These are phyloP conservation scores for Didymodactylos carnosus DNA, from an alignment of 2,888 invertebrate species.

Conservation along the genomic window DNA sequence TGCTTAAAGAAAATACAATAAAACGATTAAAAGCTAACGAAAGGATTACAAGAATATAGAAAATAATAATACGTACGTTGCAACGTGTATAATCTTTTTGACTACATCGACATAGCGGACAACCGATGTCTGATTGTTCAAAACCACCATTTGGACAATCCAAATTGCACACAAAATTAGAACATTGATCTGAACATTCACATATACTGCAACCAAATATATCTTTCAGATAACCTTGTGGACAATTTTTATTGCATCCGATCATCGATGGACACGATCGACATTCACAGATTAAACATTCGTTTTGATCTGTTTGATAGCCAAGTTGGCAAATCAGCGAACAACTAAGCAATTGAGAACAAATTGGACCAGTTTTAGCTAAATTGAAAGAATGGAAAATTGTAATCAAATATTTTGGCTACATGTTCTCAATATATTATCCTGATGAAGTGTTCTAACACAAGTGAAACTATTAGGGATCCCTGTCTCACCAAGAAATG, in stretches of 20 bases:
- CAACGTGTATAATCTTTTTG: not conserved
- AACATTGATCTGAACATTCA: not conserved
- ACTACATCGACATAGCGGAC: not conserved
- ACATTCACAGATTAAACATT: not conserved
- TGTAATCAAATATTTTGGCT: no score
- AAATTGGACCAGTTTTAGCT: not conserved
- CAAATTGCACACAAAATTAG: not conserved
- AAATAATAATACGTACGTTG: not conserved
- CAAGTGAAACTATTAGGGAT: no score
- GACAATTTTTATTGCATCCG: not conserved
- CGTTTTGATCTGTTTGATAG: not conserved
- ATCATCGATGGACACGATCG: not conserved
- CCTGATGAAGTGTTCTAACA: not conserved
- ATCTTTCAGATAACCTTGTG: not conserved
- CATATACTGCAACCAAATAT: not conserved
- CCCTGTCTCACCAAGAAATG: no score
- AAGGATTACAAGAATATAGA: no score
- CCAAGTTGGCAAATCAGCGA: not conserved
- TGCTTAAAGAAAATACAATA: not conserved
- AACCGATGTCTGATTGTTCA: not conserved
- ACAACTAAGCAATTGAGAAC: not conserved
- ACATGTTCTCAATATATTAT: no score
- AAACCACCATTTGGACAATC: not conserved
- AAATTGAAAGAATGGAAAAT: no score
- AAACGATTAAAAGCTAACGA: not conserved